A percentile compares a stretch with the other conserved stretches of the same genome.
Conservation (phyloP, 2,797 vertebrate species). For the Fringilla coelebs region DNA sequence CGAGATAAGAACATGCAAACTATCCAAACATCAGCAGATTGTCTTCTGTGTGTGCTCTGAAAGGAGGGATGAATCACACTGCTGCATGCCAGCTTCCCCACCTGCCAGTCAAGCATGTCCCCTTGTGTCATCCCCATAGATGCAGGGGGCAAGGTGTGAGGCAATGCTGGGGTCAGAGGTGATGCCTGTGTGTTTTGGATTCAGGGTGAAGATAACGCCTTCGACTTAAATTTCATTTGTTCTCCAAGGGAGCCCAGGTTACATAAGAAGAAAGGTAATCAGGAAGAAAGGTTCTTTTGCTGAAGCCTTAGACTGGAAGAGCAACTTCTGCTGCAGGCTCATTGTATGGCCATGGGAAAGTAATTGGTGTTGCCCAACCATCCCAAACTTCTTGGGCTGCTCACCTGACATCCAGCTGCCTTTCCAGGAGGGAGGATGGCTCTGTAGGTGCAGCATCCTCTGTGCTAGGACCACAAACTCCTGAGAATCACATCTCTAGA, state of each 20-base stretch:
- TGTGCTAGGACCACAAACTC: neutral
- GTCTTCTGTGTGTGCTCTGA: neutral
- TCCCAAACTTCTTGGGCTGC: neutral
- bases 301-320: neutral
- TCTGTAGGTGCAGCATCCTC: neutral
- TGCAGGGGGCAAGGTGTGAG: neutral
- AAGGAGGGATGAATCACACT: conserved; percentile 11
- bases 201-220: neutral
- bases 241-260: neutral
- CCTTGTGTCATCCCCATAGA: neutral
- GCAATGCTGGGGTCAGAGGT: neutral
- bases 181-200: neutral
- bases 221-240: neutral
- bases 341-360: neutral
- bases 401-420: neutral
- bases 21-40: conserved; percentile 53
- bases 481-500: neutral
- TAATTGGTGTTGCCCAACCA: neutral
- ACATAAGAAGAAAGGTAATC: neutral
- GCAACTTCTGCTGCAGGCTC: neutral
- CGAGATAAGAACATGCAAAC: conserved; percentile 47
- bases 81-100: neutral
- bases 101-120: conserved; percentile 6
- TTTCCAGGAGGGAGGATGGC: neutral
- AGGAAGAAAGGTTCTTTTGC: neutral